Evolutionary conservation across 2,797 vertebrate genomes (phyloP).

Genomic region (Gobionotothen gibberifrons): DNA sequence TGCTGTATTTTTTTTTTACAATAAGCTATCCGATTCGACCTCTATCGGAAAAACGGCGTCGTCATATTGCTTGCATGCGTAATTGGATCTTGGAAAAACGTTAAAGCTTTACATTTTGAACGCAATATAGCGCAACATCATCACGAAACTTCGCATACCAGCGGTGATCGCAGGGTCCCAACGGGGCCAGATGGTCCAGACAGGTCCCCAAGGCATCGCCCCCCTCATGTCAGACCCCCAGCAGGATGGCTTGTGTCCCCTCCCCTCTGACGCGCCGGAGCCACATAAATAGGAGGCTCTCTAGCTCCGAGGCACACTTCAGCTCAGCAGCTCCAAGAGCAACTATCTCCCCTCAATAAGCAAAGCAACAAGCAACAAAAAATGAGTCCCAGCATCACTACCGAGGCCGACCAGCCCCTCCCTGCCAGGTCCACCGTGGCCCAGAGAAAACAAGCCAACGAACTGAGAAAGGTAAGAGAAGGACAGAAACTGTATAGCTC

Average conservation of each 20-base stretch:
- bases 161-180: slow-evolving; percentile 32
- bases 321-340: slow-evolving; percentile 59
- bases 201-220: slow-evolving; percentile 49
- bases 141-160: slow-evolving; percentile 64
- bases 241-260: slow-evolving; percentile 63
- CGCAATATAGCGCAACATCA: slow-evolving; percentile 21
- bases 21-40: accelerated
- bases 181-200: slow-evolving; percentile 78
- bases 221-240: slow-evolving; percentile 37
- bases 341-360: slow-evolving; percentile 43
- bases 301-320: slow-evolving; percentile 48
- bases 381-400: slow-evolving; percentile 79
- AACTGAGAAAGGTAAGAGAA: slow-evolving; percentile 89
- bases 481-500: neutral
- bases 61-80: neutral
- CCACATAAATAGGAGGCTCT: slow-evolving; percentile 78
- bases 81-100: slow-evolving; percentile 27
- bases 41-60: neutral
- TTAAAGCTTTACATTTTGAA: slow-evolving; percentile 38
- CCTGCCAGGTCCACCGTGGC: slow-evolving; percentile 80
- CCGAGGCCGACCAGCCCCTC: slow-evolving; percentile 63
- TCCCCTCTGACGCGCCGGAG: slow-evolving; percentile 74
- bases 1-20: too few relatives aligned
- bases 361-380: slow-evolving; percentile 52
- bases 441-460: slow-evolving; percentile 84